These are phyloP conservation scores for Sweltsa coloradensis DNA, from an alignment of 1,140 invertebrate species.

Conservation along the genomic window DNA sequence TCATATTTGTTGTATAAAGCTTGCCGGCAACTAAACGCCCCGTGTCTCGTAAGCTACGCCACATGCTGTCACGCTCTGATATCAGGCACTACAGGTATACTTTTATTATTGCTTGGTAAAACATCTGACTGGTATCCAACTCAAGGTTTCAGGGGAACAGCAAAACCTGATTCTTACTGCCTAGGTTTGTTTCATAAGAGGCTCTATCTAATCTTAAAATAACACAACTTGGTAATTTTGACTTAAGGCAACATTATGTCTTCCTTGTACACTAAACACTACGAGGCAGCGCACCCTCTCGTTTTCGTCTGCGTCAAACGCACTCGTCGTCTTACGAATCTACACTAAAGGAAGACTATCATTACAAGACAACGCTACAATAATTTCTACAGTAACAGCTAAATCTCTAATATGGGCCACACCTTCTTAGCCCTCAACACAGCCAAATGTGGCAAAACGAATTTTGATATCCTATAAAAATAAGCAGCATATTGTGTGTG, in stretches of 20 bases:
- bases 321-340: neutral
- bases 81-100: conserved; percentile 16
- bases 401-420: too few species aligned
- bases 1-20: too few species aligned
- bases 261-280: too few species aligned
- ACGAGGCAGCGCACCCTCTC: neutral
- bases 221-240: conserved; percentile 9
- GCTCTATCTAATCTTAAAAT: conserved; percentile 10
- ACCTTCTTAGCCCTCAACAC: conserved; percentile 13
- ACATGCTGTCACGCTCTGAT: too few species aligned
- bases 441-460: conserved; percentile 18
- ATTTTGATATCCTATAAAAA: conserved; percentile 18
- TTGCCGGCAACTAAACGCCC: too few species aligned
- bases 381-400: conserved; percentile 5
- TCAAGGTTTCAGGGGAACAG: too few species aligned
- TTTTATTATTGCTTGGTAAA: conserved; percentile 14
- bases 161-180: conserved; percentile 2
- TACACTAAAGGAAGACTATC: conserved; percentile 11
- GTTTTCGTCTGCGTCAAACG: neutral
- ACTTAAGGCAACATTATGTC: conserved; percentile 13
- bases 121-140: too few species aligned
- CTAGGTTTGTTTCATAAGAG: conserved; percentile 4
- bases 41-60: too few species aligned
- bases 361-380: too few species aligned
- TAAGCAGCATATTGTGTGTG: conserved; percentile 15